A percentile compares a stretch with the other conserved stretches of the same genome.
These are phyloP conservation scores for Stegodyphus mimosarum DNA, from an alignment of 1,140 invertebrate genomes.

Conservation along the genomic window DNA sequence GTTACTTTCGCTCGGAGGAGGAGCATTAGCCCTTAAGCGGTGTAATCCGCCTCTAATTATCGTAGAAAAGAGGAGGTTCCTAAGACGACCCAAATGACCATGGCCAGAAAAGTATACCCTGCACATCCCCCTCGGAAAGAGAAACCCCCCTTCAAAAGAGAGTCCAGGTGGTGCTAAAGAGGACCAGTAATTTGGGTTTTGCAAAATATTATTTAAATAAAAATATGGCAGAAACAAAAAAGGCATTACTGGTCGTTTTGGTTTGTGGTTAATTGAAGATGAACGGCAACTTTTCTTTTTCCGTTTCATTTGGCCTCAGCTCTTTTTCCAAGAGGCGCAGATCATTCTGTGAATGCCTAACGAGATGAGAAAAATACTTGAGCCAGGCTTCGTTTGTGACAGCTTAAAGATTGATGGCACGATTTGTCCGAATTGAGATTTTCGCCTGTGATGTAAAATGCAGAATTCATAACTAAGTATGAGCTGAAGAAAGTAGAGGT, in stretches of 20 bases:
- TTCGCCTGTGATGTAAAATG: not conserved
- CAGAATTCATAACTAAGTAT: too few relatives aligned
- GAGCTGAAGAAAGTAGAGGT: too few relatives aligned
- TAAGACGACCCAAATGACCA: slow-evolving; percentile 47
- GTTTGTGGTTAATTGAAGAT: slow-evolving; percentile 45
- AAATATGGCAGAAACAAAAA: slow-evolving; percentile 10
- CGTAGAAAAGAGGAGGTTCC: slow-evolving; percentile 40
- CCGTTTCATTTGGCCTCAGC: not conserved
- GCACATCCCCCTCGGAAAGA: slow-evolving; percentile 1
- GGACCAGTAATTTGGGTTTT: slow-evolving; percentile 39
- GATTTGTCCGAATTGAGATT: slow-evolving; percentile 1
- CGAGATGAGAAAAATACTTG: not conserved
- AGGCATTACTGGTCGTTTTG: slow-evolving; percentile 22
- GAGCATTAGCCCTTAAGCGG: slow-evolving; percentile 23
- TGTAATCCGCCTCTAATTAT: slow-evolving; percentile 38
- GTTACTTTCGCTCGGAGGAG: slow-evolving; percentile 32
- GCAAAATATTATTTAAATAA: slow-evolving; percentile 37
- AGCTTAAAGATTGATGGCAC: slow-evolving; percentile 11
- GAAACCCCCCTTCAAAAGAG: not conserved
- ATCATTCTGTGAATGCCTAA: slow-evolving; percentile 1
- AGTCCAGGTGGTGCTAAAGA: slow-evolving; percentile 55
- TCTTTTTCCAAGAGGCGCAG: not conserved
- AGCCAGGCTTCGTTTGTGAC: slow-evolving; percentile 1
- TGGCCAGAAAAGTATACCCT: slow-evolving; percentile 43
- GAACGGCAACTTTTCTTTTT: not conserved